Conservation (phyloP, 2,888 invertebrate species). For the Drosophila anceps region DNA sequence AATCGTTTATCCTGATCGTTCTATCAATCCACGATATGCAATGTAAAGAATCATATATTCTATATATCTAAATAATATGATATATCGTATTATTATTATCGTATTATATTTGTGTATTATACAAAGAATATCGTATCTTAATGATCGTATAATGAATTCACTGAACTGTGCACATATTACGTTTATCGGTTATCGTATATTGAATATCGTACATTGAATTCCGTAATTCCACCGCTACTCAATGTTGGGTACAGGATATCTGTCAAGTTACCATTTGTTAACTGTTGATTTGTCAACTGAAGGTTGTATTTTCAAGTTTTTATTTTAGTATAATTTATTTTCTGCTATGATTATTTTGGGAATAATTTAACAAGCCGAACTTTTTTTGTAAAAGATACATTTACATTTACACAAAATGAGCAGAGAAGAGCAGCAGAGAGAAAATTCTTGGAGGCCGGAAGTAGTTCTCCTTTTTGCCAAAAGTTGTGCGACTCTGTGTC, state of each 20-base stretch:
- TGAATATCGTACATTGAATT: not conserved
- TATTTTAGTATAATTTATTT: slow-evolving; percentile 31
- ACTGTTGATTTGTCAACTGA: too few species aligned
- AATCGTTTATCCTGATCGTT: not conserved
- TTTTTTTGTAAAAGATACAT: slow-evolving; percentile 44
- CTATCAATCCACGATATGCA: too few species aligned
- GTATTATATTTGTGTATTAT: not conserved
- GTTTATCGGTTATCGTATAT: not conserved
- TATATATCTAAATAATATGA: not conserved
- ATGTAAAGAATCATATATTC: too few species aligned
- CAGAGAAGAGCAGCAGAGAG: slow-evolving; percentile 5
- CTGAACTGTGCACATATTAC: not conserved
- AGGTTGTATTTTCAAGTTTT: slow-evolving; percentile 3
- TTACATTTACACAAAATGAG: slow-evolving; percentile 8
- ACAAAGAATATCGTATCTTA: not conserved
- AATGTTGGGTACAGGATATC: not conserved
- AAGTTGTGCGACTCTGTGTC: slow-evolving; percentile 66
- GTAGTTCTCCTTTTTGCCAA: slow-evolving; percentile 61
- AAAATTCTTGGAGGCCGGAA: slow-evolving; percentile 55
- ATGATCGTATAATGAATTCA: not conserved
- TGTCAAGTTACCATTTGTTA: too few species aligned
- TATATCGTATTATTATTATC: not conserved
- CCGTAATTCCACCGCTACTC: not conserved
- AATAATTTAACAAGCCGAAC: slow-evolving; percentile 72
- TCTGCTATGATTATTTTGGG: slow-evolving; percentile 57